Evolutionary conservation across 2,888 invertebrate species (phyloP).

Genomic region (Lochmaea capreae): DNA sequence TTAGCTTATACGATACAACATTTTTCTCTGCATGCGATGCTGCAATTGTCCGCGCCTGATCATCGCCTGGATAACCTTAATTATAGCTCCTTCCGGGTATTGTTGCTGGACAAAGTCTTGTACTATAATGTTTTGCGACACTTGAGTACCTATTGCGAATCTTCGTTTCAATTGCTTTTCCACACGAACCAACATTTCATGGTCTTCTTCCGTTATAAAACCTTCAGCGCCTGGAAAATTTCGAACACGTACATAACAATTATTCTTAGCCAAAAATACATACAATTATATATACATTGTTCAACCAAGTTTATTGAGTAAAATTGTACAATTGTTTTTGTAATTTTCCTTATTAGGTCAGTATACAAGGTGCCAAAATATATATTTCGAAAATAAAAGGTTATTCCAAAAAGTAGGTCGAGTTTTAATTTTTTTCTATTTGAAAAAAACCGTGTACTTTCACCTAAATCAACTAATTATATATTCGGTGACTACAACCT

Average conservation of each 20-base stretch:
- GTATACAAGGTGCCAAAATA: too few relatives aligned
- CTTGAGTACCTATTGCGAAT: constrained; percentile 96
- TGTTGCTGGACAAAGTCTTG: constrained; percentile 88
- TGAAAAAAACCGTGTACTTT: too few relatives aligned
- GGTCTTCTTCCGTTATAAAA: constrained; percentile 95
- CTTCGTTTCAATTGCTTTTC: constrained; percentile 95
- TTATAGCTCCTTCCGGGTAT: constrained; percentile 86
- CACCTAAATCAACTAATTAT: too few relatives aligned
- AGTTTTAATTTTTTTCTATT: too few relatives aligned
- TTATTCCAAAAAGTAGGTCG: too few relatives aligned
- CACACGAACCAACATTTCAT: constrained; percentile 87
- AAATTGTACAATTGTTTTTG: too few relatives aligned
- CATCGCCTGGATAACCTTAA: constrained; percentile 95
- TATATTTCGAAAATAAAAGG: too few relatives aligned
- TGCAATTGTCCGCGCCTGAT: constrained; percentile 95
- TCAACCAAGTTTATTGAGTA: too few relatives aligned
- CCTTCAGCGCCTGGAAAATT: constrained; percentile 88
- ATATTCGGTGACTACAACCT: too few relatives aligned
- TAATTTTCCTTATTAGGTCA: too few relatives aligned
- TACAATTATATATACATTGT: too few relatives aligned
- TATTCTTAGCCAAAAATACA: too few relatives aligned
- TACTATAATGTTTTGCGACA: constrained; percentile 93
- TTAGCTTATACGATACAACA: constrained; percentile 92
- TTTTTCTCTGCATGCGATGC: constrained; percentile 95
- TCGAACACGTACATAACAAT: not conserved